Conservation (phyloP, 2,797 vertebrate genomes). For the Momotus momota region DNA sequence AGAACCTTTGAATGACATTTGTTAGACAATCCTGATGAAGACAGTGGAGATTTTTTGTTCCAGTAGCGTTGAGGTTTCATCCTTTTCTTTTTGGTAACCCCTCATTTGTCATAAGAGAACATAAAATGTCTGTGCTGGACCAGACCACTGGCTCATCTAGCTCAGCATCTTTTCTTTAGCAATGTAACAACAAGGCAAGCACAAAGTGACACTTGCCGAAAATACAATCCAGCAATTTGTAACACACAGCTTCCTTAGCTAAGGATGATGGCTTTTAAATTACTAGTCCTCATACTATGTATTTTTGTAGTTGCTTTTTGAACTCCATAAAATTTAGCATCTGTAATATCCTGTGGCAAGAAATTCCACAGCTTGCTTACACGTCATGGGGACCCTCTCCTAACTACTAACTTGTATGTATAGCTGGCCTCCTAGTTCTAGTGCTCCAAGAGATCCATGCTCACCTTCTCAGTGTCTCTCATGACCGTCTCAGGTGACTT, state of each 20-base stretch:
- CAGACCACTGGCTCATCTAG: not conserved
- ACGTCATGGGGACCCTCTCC: not conserved
- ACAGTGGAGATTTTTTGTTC: not conserved
- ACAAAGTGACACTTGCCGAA: not conserved
- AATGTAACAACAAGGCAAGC: not conserved
- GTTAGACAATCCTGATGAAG: not conserved
- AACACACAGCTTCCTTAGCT: not conserved
- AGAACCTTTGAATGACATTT: not conserved
- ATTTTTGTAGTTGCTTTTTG: slow-evolving; percentile 11
- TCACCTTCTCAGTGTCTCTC: not conserved
- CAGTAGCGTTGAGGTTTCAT: not conserved
- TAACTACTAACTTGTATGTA: not conserved
- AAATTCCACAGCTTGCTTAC: not conserved
- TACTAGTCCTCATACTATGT: not conserved
- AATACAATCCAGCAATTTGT: not conserved
- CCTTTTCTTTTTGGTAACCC: not conserved
- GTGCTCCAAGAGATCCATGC: not conserved
- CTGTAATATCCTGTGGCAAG: slow-evolving; percentile 1
- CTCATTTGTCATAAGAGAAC: not conserved
- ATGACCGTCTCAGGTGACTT: not conserved
- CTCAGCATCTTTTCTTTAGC: not conserved
- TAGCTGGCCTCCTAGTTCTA: not conserved
- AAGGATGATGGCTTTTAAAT: not conserved
- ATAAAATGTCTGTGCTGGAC: not conserved
- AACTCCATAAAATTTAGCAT: slow-evolving; percentile 25